Percentiles rank a stretch among this genome's conserved stretches.
Evolutionary conservation across 2,113 vertebrate species (phyloP).

Genomic region (Azemiops feae): DNA sequence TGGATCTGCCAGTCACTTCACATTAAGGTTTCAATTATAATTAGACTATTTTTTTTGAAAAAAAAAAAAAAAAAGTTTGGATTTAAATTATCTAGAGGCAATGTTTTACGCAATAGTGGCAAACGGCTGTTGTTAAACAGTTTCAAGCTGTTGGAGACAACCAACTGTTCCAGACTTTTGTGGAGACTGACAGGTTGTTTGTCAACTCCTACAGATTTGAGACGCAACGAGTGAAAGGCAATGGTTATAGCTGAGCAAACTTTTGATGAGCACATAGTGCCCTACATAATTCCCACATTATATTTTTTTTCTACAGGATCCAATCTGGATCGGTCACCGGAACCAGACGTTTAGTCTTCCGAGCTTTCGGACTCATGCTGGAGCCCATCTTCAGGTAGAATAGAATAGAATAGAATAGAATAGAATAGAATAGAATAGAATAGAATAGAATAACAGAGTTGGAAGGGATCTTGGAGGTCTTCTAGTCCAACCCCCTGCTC

Average conservation of each 20-base stretch:
- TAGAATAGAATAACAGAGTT: too few species aligned
- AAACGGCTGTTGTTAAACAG: constrained; percentile 10
- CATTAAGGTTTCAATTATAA: neutral
- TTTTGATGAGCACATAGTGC: neutral
- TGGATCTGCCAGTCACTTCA: neutral
- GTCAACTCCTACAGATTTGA: neutral
- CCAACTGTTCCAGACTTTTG: neutral
- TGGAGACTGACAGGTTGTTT: neutral
- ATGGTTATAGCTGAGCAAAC: neutral
- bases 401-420: too few species aligned
- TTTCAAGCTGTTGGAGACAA: neutral
- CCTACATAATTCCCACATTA: too few species aligned
- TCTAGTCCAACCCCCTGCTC: too few species aligned
- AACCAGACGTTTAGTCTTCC: neutral
- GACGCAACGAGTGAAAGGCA: neutral
- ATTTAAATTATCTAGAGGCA: neutral
- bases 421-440: too few species aligned
- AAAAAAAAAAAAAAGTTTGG: neutral
- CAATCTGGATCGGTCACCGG: neutral
- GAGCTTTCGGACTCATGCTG: too few species aligned
- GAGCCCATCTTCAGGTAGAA: too few species aligned
- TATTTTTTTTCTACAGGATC: neutral
- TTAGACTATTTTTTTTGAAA: neutral
- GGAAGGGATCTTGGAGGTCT: too few species aligned
- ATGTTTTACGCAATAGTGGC: neutral